Evolutionary conservation across 64 coral and sea anemone species (phyloP).

Genomic region (Pocillopora verrucosa): DNA sequence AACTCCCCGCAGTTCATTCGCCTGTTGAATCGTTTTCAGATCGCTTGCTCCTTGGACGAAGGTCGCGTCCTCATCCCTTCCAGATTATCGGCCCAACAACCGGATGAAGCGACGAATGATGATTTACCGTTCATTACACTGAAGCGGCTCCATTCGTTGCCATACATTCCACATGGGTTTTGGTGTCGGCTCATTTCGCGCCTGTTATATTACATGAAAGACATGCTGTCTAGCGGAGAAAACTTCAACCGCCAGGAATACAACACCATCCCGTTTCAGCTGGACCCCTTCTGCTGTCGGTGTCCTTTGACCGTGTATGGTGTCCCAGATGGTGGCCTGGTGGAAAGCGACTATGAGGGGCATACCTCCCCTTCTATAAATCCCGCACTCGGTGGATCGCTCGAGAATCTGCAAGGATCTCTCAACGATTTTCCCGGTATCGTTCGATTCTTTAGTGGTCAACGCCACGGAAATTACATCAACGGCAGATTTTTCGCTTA

Average conservation of each 20-base stretch:
- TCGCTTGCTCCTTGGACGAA: constrained; percentile 82
- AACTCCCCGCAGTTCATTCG: constrained; percentile 85
- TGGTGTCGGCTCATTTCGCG: constrained; percentile 89
- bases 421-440: not conserved
- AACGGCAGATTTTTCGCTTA: constrained; percentile 15
- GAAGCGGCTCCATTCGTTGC: constrained; percentile 73
- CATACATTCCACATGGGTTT: constrained; percentile 84
- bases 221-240: constrained; percentile 62
- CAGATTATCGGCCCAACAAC: constrained; percentile 79
- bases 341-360: not conserved
- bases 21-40: constrained; percentile 91
- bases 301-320: constrained; percentile 16
- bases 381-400: not conserved
- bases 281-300: constrained; percentile 54
- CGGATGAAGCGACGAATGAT: constrained; percentile 48
- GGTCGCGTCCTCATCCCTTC: constrained; percentile 89
- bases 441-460: constrained; percentile 10
- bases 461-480: not conserved
- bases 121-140: constrained; percentile 73
- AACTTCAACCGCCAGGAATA: not conserved
- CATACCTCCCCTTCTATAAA: not conserved
- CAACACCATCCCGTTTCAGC: constrained; percentile 27
- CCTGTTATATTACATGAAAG: constrained; percentile 83
- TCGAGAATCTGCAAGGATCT: not conserved
- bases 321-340: not conserved